Evolutionary conservation across 2,113 vertebrate genomes (phyloP), one percentile per base, ranked within the genome.

Genomic region (Chaetodon auriga): DNA sequence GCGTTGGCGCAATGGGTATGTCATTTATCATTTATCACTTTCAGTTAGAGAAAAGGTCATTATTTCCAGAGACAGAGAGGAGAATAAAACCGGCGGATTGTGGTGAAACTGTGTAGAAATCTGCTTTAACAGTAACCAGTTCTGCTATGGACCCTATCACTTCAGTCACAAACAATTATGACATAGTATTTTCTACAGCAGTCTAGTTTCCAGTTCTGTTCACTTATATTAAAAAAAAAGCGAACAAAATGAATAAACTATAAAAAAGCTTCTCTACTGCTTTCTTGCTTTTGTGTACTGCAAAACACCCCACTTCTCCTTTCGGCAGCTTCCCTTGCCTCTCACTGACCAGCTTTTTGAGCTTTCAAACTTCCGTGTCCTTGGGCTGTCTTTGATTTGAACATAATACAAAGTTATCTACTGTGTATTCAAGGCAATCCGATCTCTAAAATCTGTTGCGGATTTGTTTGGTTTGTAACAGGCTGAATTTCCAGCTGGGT

Each of bases 1-100:
- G 93, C 95, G 46, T 85, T 96, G 91, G 96, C 92, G 78, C 95
- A 92, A 57, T 96, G 96, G 96, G 96, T 96, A 94, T 68, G 96
- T 94, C 80, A 86, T 89, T 86, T 89, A 87, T 88, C 82, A 80
- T 88, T 89, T 84, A 85, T 89, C 89, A 78, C 65, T 80, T 63
- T 70, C 48, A 70, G 43, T 75, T 68, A 30, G 49, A 88, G 73
- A 46, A 81, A 87, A 87, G 82, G 75, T 87, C 83, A 86, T 84
- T 16, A 54, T 72, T 88, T 82, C 35, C 62, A 35, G 48, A 79
- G 68, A 57, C 49, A 51, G 23, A 72, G 61, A 41, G 16, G 38
- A 41, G 16, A 62, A 61, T 46, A 68, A 83, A 62, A 76, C 30
- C 25, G 3, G 30, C 30, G 30, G 30, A 30, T 0, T 57, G 10